Evolutionary conservation across 1,140 invertebrate genomes (phyloP), one percentile per base, ranked within the genome.

Genomic region (Trissolcus basalis): DNA sequence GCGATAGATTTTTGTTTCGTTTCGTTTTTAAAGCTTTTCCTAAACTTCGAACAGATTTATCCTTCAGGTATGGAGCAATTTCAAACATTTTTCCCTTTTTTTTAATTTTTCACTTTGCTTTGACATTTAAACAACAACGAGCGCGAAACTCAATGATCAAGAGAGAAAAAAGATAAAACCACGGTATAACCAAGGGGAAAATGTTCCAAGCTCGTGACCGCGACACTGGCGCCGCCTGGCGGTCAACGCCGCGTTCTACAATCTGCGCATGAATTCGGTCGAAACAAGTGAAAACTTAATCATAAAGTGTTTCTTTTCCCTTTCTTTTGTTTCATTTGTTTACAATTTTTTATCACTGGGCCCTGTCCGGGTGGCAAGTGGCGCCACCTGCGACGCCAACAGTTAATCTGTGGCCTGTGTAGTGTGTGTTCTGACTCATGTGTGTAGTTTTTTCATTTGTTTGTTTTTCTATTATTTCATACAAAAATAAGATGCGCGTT

Each of bases 401-500:
- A 70, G 58, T 74, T 47, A n/a, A 53, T 78, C 59, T 80, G 27
- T 48, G 12, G n/a, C 36, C n/a, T 67, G 45, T 78, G 39, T 39
- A 8, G n/a, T 76, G 33, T 55, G 56, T 59, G 49, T 67, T 70
- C 53, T 72, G 71, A 77, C 63, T 48, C 36, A 39, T 58, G 43
- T 49, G 65, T 76, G 45, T 67, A 49, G 19, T 27, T 27, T 3
- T 27, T 6, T 3, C 6, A 3, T 27, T 27, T 27, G 19, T 27
- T 27, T 27, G 19, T 27, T 27, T 27, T 27, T 27, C 19, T 27
- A 27, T 27, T 60, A 54, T 64, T 60, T 77, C 60, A 78, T 77
- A 72, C 59, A 77, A 69, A 79, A 77, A 79, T 77, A 77, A 72
- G 59, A 70, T 72, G 70, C 69, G 71, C 72, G 67, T 75, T 64